Evolutionary conservation across 2,797 vertebrate species (phyloP), one percentile per base, ranked within the genome.

Genomic region (Alfaro cultratus): DNA sequence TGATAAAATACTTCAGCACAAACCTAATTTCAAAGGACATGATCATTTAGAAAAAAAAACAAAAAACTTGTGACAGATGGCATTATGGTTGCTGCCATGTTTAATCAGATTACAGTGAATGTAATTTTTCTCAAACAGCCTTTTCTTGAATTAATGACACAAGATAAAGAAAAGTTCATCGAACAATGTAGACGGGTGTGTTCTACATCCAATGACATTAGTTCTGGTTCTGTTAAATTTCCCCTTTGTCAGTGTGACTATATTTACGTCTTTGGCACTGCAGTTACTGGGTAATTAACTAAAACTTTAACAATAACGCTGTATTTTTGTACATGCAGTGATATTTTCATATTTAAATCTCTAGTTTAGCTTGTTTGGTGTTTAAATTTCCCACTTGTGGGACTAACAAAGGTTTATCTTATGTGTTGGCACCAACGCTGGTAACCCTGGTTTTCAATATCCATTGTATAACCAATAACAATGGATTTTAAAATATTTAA

Each of bases 81-180:
- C 4, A 70, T 70, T 45, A 45, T 45, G 67, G 4, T 43, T 13
- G 67, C 21, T 43, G 39, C 39, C 67, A 15, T 45, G 39, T 70
- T 43, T n/a, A 43, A 70, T 70, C 67, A 7, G 39, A n/a, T 70
- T 70, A 43, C 23, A 43, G 67, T 43, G 23, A 70, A 70, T 45
- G 41, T 43, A 45, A 70, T 43, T 45, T 45, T 70, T 45, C 67
- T 45, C 23, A 43, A 15, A 70, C 39, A n/a, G 41, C 26, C 67
- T 70, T n/a, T 70, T 45, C 67, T 45, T n/a, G 11, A 43, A 70
- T 70, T 70, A 70, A 68, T 68, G 64, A 43, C 64, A 68, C 23
- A 11, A 26, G 64, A 68, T 68, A 43, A 43, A 70, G 26, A 70
- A 68, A 45, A 70, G 23, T n/a, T 70, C 41, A 45, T 26, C 2